Percentiles rank a stretch among this genome's conserved stretches.
Evolutionary conservation across 2,113 vertebrate species (phyloP).

Genomic region (Toxostoma redivivum): DNA sequence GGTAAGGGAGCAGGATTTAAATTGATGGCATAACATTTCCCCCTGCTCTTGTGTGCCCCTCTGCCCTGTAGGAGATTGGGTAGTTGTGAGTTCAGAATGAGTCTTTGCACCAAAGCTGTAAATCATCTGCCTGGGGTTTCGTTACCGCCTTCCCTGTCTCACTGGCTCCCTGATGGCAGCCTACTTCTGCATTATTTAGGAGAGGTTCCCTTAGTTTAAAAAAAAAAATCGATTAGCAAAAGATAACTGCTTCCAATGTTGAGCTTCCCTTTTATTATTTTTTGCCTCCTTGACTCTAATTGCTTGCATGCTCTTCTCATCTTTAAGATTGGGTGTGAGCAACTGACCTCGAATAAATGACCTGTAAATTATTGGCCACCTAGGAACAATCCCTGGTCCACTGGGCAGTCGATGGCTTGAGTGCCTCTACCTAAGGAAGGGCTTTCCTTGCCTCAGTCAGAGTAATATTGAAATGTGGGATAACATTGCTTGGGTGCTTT

Average conservation of each 20-base stretch:
- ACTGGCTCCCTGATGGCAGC: neutral
- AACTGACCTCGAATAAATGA: slow-evolving; percentile 30
- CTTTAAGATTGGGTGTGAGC: neutral
- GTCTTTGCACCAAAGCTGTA: neutral
- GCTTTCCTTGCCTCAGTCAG: neutral
- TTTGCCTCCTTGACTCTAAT: neutral
- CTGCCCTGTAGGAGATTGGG: neutral
- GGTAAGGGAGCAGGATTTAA: neutral
- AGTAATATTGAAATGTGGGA: neutral
- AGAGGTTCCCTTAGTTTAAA: neutral
- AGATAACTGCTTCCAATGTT: neutral
- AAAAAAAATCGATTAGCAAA: neutral
- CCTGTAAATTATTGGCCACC: slow-evolving; percentile 42
- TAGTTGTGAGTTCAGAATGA: neutral
- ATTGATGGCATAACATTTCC: neutral
- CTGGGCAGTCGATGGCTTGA: slow-evolving; percentile 7
- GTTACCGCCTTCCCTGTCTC: neutral
- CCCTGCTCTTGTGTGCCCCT: neutral
- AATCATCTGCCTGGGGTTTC: neutral
- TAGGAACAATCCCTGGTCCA: slow-evolving; percentile 16
- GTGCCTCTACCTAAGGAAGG: neutral
- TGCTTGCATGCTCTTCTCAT: neutral
- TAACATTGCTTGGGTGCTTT: neutral
- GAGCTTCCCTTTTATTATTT: neutral
- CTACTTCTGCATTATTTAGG: neutral